These are phyloP conservation scores for Tauraco erythrolophus DNA, from an alignment of 2,113 vertebrate genomes.

Conservation along the genomic window DNA sequence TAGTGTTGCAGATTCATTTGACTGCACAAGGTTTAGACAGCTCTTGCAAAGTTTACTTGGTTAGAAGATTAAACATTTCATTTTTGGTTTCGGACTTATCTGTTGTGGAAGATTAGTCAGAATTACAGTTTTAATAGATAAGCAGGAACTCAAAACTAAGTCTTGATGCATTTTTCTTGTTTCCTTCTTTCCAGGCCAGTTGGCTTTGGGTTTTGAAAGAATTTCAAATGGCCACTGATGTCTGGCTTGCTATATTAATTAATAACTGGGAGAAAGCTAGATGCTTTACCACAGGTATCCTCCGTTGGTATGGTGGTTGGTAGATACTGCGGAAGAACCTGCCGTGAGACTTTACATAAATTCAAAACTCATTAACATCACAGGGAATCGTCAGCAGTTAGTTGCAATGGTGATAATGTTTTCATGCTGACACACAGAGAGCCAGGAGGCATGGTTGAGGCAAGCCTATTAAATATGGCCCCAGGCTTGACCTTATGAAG, in stretches of 20 bases:
- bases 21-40: neutral
- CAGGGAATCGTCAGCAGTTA: neutral
- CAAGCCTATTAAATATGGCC: neutral
- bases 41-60: neutral
- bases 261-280: neutral
- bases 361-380: conserved; percentile 18
- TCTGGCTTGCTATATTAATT: neutral
- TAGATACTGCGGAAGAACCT: neutral
- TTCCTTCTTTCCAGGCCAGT: neutral
- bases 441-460: neutral
- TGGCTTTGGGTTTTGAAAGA: neutral
- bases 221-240: neutral
- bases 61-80: neutral
- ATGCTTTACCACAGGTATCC: neutral
- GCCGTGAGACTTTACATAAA: neutral
- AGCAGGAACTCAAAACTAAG: neutral
- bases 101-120: neutral
- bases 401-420: neutral
- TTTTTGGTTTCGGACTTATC: neutral
- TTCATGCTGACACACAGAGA: neutral
- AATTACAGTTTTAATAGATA: neutral
- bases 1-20: neutral
- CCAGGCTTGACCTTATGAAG: neutral
- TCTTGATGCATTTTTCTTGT: accelerated
- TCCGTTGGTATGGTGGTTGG: neutral